phyloP scores from a whole-genome alignment of 2,888 invertebrate species.

The Leptinotarsa peninsularis region DNA sequence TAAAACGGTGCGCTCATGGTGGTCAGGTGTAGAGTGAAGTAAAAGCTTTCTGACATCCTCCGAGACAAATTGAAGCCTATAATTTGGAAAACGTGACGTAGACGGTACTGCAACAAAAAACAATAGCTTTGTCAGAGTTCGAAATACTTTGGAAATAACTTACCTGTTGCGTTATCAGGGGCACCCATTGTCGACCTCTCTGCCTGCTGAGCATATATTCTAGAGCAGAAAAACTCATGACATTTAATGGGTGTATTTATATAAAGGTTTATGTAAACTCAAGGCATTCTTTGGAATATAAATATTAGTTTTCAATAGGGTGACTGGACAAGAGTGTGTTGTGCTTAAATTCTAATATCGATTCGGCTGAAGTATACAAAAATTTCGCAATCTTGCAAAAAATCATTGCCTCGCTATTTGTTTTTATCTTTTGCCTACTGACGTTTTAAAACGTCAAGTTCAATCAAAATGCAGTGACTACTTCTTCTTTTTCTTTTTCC shows the following conservation, averaged over 20 bases:
- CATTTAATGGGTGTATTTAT: conserved; percentile 44
- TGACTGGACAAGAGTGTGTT: too few species aligned
- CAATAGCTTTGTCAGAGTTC: conserved; percentile 3
- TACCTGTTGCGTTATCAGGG: conserved; percentile 86
- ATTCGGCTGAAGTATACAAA: too few species aligned
- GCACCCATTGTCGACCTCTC: conserved; percentile 83
- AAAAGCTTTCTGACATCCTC: conserved; percentile 72
- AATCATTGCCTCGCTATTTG: conserved; percentile 13
- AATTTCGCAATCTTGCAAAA: too few species aligned
- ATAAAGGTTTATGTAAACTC: background rate
- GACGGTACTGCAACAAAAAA: conserved; percentile 71
- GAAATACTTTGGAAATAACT: background rate
- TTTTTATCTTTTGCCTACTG: conserved; percentile 18
- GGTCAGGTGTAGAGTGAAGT: conserved; percentile 84
- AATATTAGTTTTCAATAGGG: background rate
- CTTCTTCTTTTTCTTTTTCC: too few species aligned
- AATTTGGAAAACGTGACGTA: conserved; percentile 84
- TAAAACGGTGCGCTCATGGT: conserved; percentile 87
- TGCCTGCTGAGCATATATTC: conserved; percentile 72
- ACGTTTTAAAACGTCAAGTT: too few species aligned
- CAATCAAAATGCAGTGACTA: too few species aligned
- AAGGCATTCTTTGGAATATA: background rate
- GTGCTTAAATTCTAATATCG: too few species aligned
- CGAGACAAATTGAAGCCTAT: conserved; percentile 73
- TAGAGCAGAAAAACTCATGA: conserved; percentile 61